phyloP scores from a whole-genome alignment of 2,888 invertebrate species.

The Catocala sponsa region DNA sequence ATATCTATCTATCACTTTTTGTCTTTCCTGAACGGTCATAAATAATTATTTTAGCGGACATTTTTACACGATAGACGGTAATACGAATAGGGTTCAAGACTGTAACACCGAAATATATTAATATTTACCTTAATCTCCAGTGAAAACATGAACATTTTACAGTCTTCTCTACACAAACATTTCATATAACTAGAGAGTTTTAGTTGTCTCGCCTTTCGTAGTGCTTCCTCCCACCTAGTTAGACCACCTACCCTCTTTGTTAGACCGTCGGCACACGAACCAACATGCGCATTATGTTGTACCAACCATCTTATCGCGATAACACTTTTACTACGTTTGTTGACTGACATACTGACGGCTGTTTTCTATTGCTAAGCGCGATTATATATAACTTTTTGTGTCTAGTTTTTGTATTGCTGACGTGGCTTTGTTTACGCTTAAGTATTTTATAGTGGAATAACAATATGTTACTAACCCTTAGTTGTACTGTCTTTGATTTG shows the following conservation, averaged over 20 bases:
- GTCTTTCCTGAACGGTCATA: no score
- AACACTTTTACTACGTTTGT: not conserved
- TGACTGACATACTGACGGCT: no score
- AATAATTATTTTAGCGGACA: no score
- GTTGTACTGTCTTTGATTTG: not conserved
- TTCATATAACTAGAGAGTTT: conserved; percentile 32
- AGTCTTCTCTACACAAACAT: conserved; percentile 22
- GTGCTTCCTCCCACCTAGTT: conserved; percentile 66
- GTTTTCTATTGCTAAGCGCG: no score
- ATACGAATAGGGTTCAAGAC: no score
- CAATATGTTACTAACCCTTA: no score
- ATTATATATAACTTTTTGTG: no score
- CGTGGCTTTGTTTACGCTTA: no score
- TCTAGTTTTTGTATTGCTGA: conserved; percentile 1
- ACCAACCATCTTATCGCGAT: conserved; percentile 3
- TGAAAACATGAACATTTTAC: not conserved
- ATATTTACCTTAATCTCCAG: not conserved
- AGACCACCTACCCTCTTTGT: conserved; percentile 51
- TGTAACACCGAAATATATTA: no score
- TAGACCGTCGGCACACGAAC: conserved; percentile 37
- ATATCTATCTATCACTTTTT: no score
- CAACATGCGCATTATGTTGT: conserved; percentile 3
- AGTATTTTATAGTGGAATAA: no score
- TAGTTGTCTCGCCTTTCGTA: conserved; percentile 46
- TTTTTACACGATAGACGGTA: no score